Evolutionary conservation across 2,113 vertebrate species (phyloP).

Genomic region (Hipposideros armiger): DNA sequence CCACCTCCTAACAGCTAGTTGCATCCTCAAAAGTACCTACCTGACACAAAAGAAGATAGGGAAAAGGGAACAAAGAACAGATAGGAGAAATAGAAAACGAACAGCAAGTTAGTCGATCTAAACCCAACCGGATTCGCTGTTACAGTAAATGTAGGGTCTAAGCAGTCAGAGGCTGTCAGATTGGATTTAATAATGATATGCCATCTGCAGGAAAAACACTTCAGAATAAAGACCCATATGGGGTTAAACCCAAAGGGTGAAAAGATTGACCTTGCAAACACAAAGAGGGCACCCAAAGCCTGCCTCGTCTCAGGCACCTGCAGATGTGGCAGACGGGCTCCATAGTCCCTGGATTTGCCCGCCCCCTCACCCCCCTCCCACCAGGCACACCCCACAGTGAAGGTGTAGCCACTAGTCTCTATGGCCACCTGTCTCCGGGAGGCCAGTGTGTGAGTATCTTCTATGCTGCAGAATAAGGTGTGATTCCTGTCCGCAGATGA

Average conservation of each 20-base stretch:
- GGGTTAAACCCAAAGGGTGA: background rate
- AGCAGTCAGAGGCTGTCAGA: background rate
- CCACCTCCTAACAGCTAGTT: background rate
- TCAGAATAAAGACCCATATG: background rate
- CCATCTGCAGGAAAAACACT: background rate
- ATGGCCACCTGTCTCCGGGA: background rate
- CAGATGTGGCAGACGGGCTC: background rate
- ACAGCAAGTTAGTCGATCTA: background rate
- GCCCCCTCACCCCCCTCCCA: too few species aligned
- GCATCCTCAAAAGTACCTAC: background rate
- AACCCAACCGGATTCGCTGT: background rate
- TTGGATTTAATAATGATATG: background rate
- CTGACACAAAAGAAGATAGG: background rate
- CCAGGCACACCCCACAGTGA: background rate
- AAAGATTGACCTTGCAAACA: background rate
- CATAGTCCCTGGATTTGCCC: background rate
- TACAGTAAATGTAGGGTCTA: background rate
- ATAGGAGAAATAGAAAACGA: background rate
- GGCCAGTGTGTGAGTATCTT: background rate
- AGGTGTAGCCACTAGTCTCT: background rate
- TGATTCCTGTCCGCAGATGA: background rate
- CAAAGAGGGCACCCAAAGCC: background rate
- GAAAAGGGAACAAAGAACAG: background rate
- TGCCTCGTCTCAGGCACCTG: accelerated
- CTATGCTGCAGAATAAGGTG: background rate